Evolutionary conservation across 2,113 vertebrate species (phyloP), one percentile per base, ranked within the genome.

Genomic region (Ciconia maguari): DNA sequence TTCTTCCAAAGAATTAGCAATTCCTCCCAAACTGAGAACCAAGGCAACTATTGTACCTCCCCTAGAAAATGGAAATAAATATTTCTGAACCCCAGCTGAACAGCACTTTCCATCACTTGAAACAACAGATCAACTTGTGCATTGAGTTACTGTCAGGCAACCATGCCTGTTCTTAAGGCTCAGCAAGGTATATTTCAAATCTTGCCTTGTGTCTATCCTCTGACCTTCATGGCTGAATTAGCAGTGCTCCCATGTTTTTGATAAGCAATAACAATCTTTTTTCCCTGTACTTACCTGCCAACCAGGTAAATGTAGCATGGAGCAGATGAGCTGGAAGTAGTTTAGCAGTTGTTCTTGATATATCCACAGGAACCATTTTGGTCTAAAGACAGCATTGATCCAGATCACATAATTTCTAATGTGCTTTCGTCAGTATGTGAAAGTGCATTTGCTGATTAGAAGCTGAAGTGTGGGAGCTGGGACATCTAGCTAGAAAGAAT

Each of bases 1-100:
- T 87, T 91, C 41, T 87, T 94, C 83, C 77, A 93, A 91, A 91
- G 89, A 83, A 78, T 83, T 68, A 79, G 25, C n/a, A 85, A 74
- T 83, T 93, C 57, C 34, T 97, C 93, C 86, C 85, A 89, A 88
- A 86, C 52, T 62, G n/a, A 81, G 34, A 71, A 76, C 29, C 89
- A 48, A 84, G 26, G 34, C 32, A 81, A 48, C 85, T 93, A 60
- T 61, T 87, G 19, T 84, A 16, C 32, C 69, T 95, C n/a, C 48
- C 41, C 30, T 34, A 94, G 68, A 88, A 95, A 96, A 93, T 58
- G 42, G 57, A 81, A 75, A 81, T 81, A 94, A 95, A 30, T 79
- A 65, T 60, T 96, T 92, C 61, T 83, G 87, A 89, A 87, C 14
- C 11, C 16, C 19, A 4, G 49, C 22, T 76, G 65, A 93, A 76